Conservation (phyloP, 2,113 vertebrate species). For the Halichoerus grypus region DNA sequence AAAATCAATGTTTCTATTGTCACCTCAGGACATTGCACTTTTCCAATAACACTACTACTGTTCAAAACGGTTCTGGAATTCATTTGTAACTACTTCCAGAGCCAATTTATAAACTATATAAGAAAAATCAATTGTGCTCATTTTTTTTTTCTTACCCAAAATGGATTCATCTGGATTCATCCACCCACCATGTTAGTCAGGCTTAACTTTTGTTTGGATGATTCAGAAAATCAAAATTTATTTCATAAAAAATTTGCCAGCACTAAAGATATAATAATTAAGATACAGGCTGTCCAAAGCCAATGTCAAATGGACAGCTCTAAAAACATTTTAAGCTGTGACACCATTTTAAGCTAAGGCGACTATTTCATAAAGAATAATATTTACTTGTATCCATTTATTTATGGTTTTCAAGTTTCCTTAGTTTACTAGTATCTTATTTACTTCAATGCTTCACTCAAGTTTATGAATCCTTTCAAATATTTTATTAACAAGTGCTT, state of each 20-base stretch:
- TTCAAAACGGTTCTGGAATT: slow-evolving; percentile 38
- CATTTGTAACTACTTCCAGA: slow-evolving; percentile 38
- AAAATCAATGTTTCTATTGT: neutral
- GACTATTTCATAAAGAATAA: slow-evolving; percentile 20
- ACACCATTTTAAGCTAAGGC: neutral
- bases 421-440: slow-evolving; percentile 29
- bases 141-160: neutral
- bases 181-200: slow-evolving; percentile 1
- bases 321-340: neutral
- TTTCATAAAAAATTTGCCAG: neutral
- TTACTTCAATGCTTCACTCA: slow-evolving; percentile 23
- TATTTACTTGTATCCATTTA: neutral
- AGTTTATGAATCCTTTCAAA: slow-evolving; percentile 50
- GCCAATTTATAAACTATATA: neutral
- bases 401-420: slow-evolving; percentile 51
- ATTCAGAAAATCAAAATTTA: slow-evolving; percentile 55
- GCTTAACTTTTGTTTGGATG: slow-evolving; percentile 7
- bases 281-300: neutral
- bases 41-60: neutral
- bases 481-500: slow-evolving; percentile 57
- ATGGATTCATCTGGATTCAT: slow-evolving; percentile 35
- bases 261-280: neutral
- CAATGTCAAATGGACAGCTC: neutral
- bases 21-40: neutral
- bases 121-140: slow-evolving; percentile 3